These are phyloP conservation scores for Otolemur garnettii DNA, from an alignment of 2,113 vertebrate genomes.

Conservation along the genomic window DNA sequence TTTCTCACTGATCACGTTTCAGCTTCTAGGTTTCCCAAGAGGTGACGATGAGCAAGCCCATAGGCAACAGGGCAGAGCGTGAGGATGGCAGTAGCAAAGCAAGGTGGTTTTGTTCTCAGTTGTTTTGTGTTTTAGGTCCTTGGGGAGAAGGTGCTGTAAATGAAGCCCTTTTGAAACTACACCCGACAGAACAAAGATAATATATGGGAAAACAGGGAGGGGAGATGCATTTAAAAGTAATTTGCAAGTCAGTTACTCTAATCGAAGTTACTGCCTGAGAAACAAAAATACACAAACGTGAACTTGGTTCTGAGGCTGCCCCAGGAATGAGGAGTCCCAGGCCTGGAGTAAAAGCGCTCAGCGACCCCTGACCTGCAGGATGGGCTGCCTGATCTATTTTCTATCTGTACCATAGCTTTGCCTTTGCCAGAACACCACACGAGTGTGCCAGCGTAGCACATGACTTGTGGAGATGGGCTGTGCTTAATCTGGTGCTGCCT, in stretches of 20 bases:
- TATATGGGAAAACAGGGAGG: no score
- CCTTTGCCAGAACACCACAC: neutral
- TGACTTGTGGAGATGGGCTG: neutral
- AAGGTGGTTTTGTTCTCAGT: neutral
- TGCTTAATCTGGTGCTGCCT: neutral
- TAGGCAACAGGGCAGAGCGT: no score
- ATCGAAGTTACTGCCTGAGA: neutral
- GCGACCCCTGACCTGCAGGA: no score
- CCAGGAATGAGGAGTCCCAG: neutral
- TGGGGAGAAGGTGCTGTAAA: neutral
- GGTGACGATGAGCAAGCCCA: no score
- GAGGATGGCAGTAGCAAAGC: no score
- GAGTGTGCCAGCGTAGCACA: rapidly evolving
- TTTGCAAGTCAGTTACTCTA: neutral
- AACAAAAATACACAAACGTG: neutral
- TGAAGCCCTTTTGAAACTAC: neutral
- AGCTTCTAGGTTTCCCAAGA: neutral
- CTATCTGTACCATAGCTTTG: neutral
- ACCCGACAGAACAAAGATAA: neutral
- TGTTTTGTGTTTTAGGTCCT: neutral
- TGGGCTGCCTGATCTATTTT: neutral
- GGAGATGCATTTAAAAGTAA: neutral
- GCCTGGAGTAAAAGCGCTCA: neutral
- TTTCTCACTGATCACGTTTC: neutral
- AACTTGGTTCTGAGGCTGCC: neutral